phyloP scores from a whole-genome alignment of 2,113 vertebrate genomes.

The Macroglossus sobrinus region DNA sequence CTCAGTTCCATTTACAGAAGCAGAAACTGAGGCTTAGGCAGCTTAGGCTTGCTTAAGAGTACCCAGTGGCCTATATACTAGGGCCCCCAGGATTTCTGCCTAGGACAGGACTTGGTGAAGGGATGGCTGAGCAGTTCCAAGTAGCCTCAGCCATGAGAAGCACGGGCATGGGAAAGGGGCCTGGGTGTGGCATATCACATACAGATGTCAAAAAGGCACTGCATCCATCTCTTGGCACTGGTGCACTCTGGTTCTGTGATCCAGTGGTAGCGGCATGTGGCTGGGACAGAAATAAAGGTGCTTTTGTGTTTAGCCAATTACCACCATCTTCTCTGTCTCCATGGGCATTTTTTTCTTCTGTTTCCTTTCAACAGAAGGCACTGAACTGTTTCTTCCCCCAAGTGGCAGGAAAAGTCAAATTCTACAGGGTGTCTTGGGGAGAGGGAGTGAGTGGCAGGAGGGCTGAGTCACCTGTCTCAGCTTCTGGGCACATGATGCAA shows the following conservation, averaged over 20 bases:
- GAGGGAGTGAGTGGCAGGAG: not conserved
- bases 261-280: rapidly evolving
- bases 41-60: not conserved
- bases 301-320: not conserved
- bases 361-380: not conserved
- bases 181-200: rapidly evolving
- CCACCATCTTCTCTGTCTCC: not conserved
- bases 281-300: not conserved
- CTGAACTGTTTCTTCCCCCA: not conserved
- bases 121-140: not conserved
- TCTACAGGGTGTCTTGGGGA: not conserved
- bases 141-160: not conserved
- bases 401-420: not conserved
- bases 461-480: not conserved
- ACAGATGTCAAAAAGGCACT: rapidly evolving
- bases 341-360: not conserved
- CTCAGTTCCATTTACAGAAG: not conserved
- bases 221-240: not conserved
- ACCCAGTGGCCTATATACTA: not conserved
- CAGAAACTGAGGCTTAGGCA: not conserved
- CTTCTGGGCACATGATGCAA: not conserved
- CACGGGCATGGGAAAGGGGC: not conserved
- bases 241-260: not conserved
- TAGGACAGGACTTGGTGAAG: not conserved
- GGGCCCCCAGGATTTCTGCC: not conserved